These are phyloP conservation scores for Chromoteleia sp. DNA, from an alignment of 2,888 invertebrate genomes.

Conservation along the genomic window DNA sequence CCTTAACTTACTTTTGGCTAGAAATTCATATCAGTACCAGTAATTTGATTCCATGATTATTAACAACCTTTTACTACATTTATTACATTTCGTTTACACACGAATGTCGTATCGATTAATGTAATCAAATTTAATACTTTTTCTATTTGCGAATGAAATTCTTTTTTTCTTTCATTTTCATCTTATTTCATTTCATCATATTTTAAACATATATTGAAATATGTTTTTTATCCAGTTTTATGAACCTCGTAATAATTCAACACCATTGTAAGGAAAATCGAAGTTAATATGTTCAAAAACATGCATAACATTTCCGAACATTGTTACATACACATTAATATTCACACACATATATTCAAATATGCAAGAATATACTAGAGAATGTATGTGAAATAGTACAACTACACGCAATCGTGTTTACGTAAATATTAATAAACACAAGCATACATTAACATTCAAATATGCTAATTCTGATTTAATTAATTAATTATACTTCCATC, in stretches of 20 bases:
- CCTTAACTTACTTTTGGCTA: constrained; percentile 4
- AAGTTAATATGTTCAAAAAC: constrained; percentile 14
- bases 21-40: neutral
- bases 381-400: constrained; percentile 30
- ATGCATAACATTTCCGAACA: constrained; percentile 6
- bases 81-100: no score
- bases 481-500: constrained; percentile 34
- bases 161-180: no score
- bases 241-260: no score
- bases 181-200: no score
- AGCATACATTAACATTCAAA: constrained; percentile 21
- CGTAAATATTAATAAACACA: constrained; percentile 38
- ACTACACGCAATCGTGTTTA: constrained; percentile 21
- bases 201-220: no score
- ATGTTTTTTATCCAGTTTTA: no score
- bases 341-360: constrained; percentile 20
- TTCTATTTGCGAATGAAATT: no score
- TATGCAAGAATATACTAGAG: constrained; percentile 35
- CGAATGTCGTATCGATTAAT: no score
- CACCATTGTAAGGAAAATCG: neutral
- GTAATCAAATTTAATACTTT: no score
- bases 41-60: no score
- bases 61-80: neutral
- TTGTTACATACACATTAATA: constrained; percentile 31
- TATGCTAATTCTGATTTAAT: constrained; percentile 37